Base-by-base conservation (phyloP, 1,140 invertebrate species). In the Caenorhabditis remanei region DNA sequence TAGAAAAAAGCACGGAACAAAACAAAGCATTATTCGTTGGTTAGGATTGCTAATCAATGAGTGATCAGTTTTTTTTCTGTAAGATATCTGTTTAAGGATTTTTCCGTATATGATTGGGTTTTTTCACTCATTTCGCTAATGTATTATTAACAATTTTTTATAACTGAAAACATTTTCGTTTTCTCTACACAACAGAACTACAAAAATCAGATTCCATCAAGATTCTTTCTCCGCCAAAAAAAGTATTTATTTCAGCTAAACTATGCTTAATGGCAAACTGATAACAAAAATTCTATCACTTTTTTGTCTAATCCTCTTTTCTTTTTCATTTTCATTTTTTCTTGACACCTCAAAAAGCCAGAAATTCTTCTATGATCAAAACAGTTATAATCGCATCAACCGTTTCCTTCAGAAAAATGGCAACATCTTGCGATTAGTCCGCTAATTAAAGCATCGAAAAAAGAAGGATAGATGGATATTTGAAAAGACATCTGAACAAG, bases 401-500 rank as follows among this genome's bases (percentile, higher is more conserved):
- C 21, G 13, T 53, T 14, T 40, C n/a, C 9, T 14, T n/a, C 21
- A 32, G 24, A 9, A 21, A 63, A 32, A 6, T 63, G 61, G 61
- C 61, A 63, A 63, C 61, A 63, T 63, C 61, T 53, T 50, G 41
- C 41, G 65, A 40, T 71, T 19, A 13, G 2, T 71, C 43, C 71
- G 46, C 71, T 79, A 79, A 79, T 79, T 79, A 50, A 79, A 79
- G 43, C 40, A 50, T 32, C 32, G 53, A 79, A 53, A 13, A 24
- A 79, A 79, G 24, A 79, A 3, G 50, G 21, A 46, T 71, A 50
- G 71, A 79, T 79, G 71, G 71, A 79, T 79, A 79, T 79, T 79
- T 79, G 71, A 79, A 79, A 79, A 79, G 71, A 79, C 71, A 79
- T 79, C n/a, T 79, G 43, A 40, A 79, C 71, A 24, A 41, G 46